Evolutionary conservation across 2,888 invertebrate species (phyloP).

Genomic region (Diabrotica balteata): DNA sequence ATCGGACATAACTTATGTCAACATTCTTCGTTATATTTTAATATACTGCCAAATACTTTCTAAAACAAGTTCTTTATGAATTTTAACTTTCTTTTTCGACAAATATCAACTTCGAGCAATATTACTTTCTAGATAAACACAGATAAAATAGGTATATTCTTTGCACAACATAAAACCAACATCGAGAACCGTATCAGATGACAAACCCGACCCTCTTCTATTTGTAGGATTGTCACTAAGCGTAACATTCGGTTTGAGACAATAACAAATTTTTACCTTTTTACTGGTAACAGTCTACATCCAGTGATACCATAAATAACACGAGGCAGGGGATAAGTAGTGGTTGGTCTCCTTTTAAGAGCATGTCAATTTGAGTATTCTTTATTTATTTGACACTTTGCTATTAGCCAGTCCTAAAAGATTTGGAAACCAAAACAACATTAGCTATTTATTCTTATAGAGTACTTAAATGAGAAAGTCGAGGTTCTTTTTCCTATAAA

Average conservation of each 20-base stretch:
- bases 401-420: too few relatives aligned
- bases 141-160: background rate
- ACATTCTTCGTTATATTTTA: too few relatives aligned
- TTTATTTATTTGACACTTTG: background rate
- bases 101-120: too few relatives aligned
- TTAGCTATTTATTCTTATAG: too few relatives aligned
- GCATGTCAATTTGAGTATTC: background rate
- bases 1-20: too few relatives aligned
- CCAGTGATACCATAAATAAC: background rate
- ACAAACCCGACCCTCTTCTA: background rate
- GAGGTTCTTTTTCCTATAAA: too few relatives aligned
- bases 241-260: background rate
- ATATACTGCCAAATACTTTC: too few relatives aligned
- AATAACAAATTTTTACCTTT: conserved; percentile 1
- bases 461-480: too few relatives aligned
- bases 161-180: background rate
- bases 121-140: too few relatives aligned
- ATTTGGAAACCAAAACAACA: too few relatives aligned
- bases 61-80: too few relatives aligned
- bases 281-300: background rate
- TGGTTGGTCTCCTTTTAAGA: background rate
- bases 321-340: background rate
- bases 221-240: background rate
- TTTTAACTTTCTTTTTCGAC: too few relatives aligned
- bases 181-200: background rate